phyloP scores from a whole-genome alignment of 2,888 invertebrate species.

The Pseudococcus viburni region DNA sequence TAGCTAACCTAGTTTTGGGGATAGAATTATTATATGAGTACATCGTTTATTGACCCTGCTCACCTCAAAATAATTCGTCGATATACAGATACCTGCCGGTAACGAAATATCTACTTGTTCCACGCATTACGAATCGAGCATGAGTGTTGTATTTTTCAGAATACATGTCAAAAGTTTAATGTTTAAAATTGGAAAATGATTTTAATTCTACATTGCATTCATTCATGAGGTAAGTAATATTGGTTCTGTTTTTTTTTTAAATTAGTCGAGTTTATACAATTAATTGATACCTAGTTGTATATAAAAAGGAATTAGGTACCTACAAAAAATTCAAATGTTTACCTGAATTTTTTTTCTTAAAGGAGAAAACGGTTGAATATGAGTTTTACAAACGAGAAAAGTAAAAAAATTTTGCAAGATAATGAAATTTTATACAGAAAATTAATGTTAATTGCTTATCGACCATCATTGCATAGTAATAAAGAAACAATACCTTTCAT shows the following conservation, averaged over 20 bases:
- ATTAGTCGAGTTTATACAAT: neutral
- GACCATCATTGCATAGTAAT: constrained; percentile 54
- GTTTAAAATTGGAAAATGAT: neutral
- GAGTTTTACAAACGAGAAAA: constrained; percentile 68
- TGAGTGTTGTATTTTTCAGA: neutral
- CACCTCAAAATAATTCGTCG: constrained; percentile 41
- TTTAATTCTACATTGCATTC: neutral
- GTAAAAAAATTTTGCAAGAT: constrained; percentile 68
- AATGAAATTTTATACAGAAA: constrained; percentile 68
- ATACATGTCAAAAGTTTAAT: neutral
- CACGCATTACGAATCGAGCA: neutral
- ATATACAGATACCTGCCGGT: neutral
- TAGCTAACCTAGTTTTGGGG: constrained; percentile 50
- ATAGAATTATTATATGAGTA: neutral
- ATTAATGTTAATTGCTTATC: constrained; percentile 67
- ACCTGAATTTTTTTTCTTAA: neutral
- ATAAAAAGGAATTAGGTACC: neutral
- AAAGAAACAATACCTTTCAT: constrained; percentile 2
- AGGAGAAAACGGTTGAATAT: constrained; percentile 65
- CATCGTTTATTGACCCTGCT: constrained; percentile 26
- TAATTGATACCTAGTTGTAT: too few relatives aligned
- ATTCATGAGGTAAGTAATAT: neutral
- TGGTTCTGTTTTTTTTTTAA: neutral
- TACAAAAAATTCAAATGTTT: too few relatives aligned
- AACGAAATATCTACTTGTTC: constrained; percentile 13